phyloP scores from a whole-genome alignment of 2,797 vertebrate genomes.

The Hippocampus kuda region DNA sequence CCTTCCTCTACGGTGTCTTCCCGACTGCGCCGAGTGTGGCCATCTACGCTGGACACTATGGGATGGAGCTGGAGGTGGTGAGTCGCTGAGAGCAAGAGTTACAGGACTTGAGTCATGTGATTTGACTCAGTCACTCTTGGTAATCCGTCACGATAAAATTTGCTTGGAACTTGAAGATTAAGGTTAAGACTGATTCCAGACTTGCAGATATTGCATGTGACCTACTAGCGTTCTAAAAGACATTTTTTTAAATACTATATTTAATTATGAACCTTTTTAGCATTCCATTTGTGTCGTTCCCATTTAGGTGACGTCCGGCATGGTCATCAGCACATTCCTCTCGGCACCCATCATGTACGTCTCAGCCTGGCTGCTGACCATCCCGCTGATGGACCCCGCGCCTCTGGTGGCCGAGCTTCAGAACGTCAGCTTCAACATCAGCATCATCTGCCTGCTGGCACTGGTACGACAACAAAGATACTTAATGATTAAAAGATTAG shows the following conservation, averaged over 20 bases:
- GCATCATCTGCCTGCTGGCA: constrained; percentile 82
- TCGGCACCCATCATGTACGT: constrained; percentile 97
- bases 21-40: constrained; percentile 92
- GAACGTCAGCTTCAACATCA: constrained; percentile 93
- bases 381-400: constrained; percentile 87
- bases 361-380: constrained; percentile 91
- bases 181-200: too few relatives aligned
- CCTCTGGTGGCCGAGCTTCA: constrained; percentile 80
- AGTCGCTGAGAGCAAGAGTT: constrained; percentile 36
- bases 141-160: neutral
- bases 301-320: constrained; percentile 84
- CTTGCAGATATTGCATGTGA: too few relatives aligned
- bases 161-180: too few relatives aligned
- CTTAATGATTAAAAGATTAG: neutral
- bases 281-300: neutral
- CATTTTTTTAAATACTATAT: too few relatives aligned
- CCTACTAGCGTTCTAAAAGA: neutral
- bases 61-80: constrained; percentile 96
- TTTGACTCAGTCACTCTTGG: neutral
- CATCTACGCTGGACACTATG: constrained; percentile 91
- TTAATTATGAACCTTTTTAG: neutral
- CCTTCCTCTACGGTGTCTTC: constrained; percentile 94
- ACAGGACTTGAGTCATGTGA: too few relatives aligned
- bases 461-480: constrained; percentile 68
- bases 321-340: constrained; percentile 94